Base-by-base conservation (phyloP, 1,140 invertebrate genomes). In the Chrysopa pallens region DNA sequence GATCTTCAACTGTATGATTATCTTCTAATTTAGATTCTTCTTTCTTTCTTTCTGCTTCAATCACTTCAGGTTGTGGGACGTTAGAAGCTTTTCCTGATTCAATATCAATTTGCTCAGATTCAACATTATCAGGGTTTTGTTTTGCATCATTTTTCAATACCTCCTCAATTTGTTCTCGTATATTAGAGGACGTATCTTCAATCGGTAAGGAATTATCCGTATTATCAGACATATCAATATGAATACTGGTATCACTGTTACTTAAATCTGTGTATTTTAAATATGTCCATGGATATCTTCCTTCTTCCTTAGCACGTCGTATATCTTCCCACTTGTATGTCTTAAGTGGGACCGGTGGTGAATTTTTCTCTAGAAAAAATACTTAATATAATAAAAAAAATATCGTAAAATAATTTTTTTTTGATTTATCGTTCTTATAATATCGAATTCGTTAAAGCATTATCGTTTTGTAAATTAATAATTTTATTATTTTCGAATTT, bases 291-390 rank as follows among this genome's bases (percentile, higher is more conserved):
- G 78, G 78, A 53, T 80, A 80, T 35, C 69, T 72, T 45, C 78
- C 78, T 50, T 59, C 51, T 46, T 60, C 57, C 44, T 60, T 60
- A 46, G 70, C 64, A 53, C 74, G 62, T 49, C 67, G 59, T 8
- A 80, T 57, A 62, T 80, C 78, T 60, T 80, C 76, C 78, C 78
- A 80, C 65, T 73, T 66, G 60, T 79, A 80, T 27, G 76, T 78
- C 55, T 74, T 72, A 51, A 73, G 62, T 23, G 73, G 73, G 50
- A 74, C 64, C 46, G 69, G 67, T 48, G 74, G 70, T 54, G 55
- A 48, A 51, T 56, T 58, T 56, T 59, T 23, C 17, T 23, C 17
- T 23, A 23, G 17, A 23, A 23, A 23, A 23, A 23, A 23, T 23
- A 23, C 5, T 23, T 5, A 23, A 23, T 23, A 5, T 23, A 23